Evolutionary conservation across 2,888 invertebrate genomes (phyloP), one percentile per base, ranked within the genome.

Genomic region (Antitype chi): DNA sequence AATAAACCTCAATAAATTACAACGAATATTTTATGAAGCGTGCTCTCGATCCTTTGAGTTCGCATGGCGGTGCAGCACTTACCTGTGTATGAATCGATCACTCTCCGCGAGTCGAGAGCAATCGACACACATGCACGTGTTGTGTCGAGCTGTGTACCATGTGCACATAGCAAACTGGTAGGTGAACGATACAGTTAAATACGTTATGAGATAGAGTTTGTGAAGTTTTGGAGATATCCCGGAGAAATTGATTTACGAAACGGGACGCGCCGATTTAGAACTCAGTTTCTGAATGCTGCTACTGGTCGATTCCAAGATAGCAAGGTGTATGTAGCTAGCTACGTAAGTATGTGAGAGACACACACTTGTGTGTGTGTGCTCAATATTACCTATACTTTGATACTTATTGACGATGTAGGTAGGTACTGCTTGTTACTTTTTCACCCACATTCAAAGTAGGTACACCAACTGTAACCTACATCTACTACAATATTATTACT

Each of bases 21-120:
- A 28, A 9, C 23, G n/a, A 60, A 55, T 76, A 68, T 68, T 68
- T 66, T 53, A 77, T 77, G 60, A 68, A 57, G 23, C 28, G 8
- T 32, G 32, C 59, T 52, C 52, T 59, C 74, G n/a, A 28, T 55
- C 25, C 53, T 28, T 62, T 69, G 60, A 77, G 20, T 38, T 55
- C 32, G 25, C 76, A 53, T 43, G 32, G 47, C 47, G 68, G 53
- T 49, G 69, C 47, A 77, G 52, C 17, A 20, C 73, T 20, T 43
- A 17, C 20, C n/a, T 15, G 23, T 53, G 15, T 47, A 47, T 60
- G 77, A 38, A n/a, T 49, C 68, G 60, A 77, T 77, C 77, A 62
- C n/a, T 47, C n/a, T 32, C 23, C 47, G 59, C 28, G 17, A 63
- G 23, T 53, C 52, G 71, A 78, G 78, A 64, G 71, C 47, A 8